These are phyloP conservation scores for Trachymyrmex cornetzi DNA, from an alignment of 1,140 invertebrate genomes.

Conservation along the genomic window DNA sequence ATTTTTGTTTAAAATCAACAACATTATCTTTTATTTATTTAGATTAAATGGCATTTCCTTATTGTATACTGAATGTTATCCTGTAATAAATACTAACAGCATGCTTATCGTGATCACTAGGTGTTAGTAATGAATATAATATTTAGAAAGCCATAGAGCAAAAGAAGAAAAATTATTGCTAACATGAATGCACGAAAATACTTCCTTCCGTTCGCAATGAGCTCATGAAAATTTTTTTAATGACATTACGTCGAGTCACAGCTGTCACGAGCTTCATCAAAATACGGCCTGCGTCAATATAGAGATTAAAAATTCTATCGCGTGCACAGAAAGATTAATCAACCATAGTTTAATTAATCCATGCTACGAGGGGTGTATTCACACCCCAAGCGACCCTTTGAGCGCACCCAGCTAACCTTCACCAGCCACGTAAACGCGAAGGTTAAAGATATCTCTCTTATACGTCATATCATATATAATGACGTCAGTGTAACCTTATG, in stretches of 20 bases:
- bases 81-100: too few species aligned
- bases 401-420: conserved; percentile 44
- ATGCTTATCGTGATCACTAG: too few species aligned
- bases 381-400: conserved; percentile 36
- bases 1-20: too few species aligned
- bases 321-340: conserved; percentile 35
- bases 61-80: too few species aligned
- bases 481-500: conserved; percentile 43
- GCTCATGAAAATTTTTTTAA: not conserved
- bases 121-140: too few species aligned
- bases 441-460: conserved; percentile 59
- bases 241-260: conserved; percentile 5
- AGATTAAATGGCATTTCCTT: too few species aligned
- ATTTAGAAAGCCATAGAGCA: not conserved
- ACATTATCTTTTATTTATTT: too few species aligned
- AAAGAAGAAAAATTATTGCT: not conserved
- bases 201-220: too few species aligned
- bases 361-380: conserved; percentile 23
- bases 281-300: not conserved
- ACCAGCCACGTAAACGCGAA: conserved; percentile 46
- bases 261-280: not conserved
- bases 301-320: conserved; percentile 50
- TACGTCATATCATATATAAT: conserved; percentile 44
- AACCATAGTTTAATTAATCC: conserved; percentile 42
- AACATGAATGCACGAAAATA: not conserved